Conservation (phyloP, 2,797 vertebrate genomes). For the Gadopsis marmoratus region DNA sequence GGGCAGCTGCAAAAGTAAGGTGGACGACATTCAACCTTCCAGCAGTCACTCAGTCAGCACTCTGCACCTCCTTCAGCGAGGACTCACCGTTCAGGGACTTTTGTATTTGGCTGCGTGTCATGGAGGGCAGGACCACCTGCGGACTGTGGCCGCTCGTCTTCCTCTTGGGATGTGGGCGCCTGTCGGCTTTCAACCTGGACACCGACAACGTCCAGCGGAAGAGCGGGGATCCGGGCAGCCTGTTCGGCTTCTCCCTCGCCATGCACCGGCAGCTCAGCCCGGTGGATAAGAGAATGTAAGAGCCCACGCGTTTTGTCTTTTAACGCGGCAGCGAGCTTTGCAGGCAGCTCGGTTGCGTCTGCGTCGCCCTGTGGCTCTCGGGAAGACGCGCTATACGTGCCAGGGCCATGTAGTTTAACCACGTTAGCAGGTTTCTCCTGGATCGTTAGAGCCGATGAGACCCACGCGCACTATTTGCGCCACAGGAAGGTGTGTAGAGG, state of each 20-base stretch:
- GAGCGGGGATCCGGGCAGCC: constrained; percentile 85
- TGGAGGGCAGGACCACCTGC: constrained; percentile 60
- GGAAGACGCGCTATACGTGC: background rate
- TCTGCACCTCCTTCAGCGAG: constrained; percentile 36
- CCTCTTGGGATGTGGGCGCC: constrained; percentile 51
- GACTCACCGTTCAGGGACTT: constrained; percentile 27
- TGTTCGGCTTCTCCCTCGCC: constrained; percentile 87
- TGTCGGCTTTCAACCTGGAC: constrained; percentile 91
- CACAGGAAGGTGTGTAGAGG: background rate
- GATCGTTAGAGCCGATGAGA: background rate
- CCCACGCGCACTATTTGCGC: background rate
- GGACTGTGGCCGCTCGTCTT: constrained; percentile 64
- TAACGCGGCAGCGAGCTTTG: background rate
- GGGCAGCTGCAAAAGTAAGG: constrained; percentile 52
- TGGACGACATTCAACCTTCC: constrained; percentile 30
- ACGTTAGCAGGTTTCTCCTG: no score
- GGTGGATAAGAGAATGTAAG: constrained; percentile 89
- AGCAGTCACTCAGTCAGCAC: constrained; percentile 30
- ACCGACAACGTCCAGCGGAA: constrained; percentile 83
- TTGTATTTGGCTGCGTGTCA: background rate
- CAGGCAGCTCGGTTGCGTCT: background rate
- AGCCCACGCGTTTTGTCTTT: constrained; percentile 14
- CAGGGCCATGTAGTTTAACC: background rate
- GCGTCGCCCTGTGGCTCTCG: background rate
- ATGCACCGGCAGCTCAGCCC: constrained; percentile 87